Base-by-base conservation (phyloP, 2,797 vertebrate genomes). In the Danio aesculapii region DNA sequence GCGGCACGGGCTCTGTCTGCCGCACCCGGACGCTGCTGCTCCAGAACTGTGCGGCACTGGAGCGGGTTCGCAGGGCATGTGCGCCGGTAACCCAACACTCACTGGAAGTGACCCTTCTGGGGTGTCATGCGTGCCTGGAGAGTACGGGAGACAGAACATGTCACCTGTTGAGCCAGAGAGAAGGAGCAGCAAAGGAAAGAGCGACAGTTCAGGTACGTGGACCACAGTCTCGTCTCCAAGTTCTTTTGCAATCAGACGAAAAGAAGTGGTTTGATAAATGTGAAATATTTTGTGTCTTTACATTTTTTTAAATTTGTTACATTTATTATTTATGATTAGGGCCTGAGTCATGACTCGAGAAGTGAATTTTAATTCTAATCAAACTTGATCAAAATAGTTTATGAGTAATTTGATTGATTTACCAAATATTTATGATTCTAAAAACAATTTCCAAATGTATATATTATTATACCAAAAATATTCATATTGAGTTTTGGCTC, bases 151-250 rank as follows among this genome's bases (percentile, higher is more conserved):
- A 83, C 95, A 95, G 86, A 92, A 92, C 82, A 89, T 96, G 88
- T 95, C 96, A 77, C 94, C 95, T 1, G 92, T 91, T 53, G 95
- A 96, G 75, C 87, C 92, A 8, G 95, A 96, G 87, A 95, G 95
- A 88, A 90, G 94, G 83, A 92, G 87, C 73, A 88, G 91, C 85
- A 96, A 96, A 86, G 92, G 93, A 81, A 97, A 95, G 91, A 95
- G 91, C 89, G 95, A 97, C 85, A 95, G 92, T 84, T 95, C 95
- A 94, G 97, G 96, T 97, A 94, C 93, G 91, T 59, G 66, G 47
- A 12, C 19, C n/a, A 52, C 39, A 62, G 5, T n/a, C 44, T 16
- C n/a, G 17, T 41, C 17, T 19, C 6, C 7, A 17, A n/a, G 14
- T 58, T 5, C n/a, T 19, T 71, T 8, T 19, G n/a, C 11, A 30